A percentile compares a stretch with the other conserved stretches of the same genome.
phyloP scores from a whole-genome alignment of 2,888 invertebrate species.

The Tipula helvola region DNA sequence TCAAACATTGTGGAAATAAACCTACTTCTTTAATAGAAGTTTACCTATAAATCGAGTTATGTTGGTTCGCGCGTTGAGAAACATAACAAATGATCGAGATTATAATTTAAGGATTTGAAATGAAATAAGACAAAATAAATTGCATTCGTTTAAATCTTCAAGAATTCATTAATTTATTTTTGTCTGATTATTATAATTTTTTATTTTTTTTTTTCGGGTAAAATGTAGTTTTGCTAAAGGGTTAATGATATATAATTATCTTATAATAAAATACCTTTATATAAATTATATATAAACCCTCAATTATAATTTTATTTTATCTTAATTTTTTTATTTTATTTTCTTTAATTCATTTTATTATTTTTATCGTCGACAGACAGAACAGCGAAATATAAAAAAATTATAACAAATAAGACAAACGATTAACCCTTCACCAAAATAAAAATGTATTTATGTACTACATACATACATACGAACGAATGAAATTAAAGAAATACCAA shows the following conservation, averaged over 20 bases:
- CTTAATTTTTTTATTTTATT: not conserved
- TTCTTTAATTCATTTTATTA: constrained; percentile 5
- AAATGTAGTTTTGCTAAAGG: constrained; percentile 6
- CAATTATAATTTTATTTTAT: not conserved
- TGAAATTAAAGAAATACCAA: not conserved
- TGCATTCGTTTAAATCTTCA: not conserved
- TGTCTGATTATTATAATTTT: not conserved
- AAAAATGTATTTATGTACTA: not conserved
- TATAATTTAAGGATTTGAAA: not conserved
- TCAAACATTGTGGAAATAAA: no score
- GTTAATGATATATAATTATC: constrained; percentile 10
- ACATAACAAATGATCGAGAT: not conserved
- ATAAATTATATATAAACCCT: constrained; percentile 7
- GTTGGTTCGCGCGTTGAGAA: not conserved
- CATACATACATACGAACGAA: not conserved
- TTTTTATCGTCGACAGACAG: constrained; percentile 7
- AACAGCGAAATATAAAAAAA: not conserved
- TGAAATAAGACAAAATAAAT: not conserved
- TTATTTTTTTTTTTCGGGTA: not conserved
- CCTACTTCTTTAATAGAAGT: not conserved
- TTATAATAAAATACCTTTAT: constrained; percentile 10
- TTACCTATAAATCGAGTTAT: not conserved
- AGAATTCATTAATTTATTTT: not conserved
- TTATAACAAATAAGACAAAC: constrained; percentile 7
- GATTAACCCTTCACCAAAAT: constrained; percentile 7